Base-by-base conservation (phyloP, 2,797 vertebrate species). In the Ispidina lecontei region DNA sequence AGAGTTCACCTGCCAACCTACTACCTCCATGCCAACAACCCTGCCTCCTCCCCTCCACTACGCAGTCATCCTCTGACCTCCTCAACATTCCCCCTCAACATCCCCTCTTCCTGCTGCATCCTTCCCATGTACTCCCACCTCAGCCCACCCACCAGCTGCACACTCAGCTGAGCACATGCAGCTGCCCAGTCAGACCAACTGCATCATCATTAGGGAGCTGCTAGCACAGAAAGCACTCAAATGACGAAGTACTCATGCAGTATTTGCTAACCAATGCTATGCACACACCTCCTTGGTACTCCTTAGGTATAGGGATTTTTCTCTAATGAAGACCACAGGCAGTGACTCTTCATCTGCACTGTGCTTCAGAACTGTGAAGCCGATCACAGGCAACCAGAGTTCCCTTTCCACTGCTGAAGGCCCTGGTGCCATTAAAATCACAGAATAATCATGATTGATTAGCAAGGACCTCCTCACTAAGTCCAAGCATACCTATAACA, bases 211-310 rank as follows among this genome's bases (percentile, higher is more conserved):
- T 10, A 56, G 77, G 56, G 60, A 84, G 63, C 71, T 91, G 88
- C 64, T 67, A 94, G 84, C 44, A 47, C 88, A 79, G 80, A 84
- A 79, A 77, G 75, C 78, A 79, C 72, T 85, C 60, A 56, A 71
- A 81, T 9, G 54, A 76, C 0, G 0, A 90, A 79, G 69, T 28
- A 33, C 65, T 84, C 43, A 11, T 80, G 84, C 84, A 89, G 4
- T 43, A 79, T 83, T 88, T 93, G 90, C 68, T 92, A 91, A 70
- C 64, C 1, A 3, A 64, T 25, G 69, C 78, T 63, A 33, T 10
- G 52, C 1, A 10, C 80, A 58, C 58, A 2, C 54, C 62, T 72
- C 69, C 23, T 69, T 14, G 59, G 29, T 87, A 41, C 55, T 70
- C 51, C 86, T 74, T n/a, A 76, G 19, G 35, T 52, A 84, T 39